Evolutionary conservation across 2,888 invertebrate genomes (phyloP).

Genomic region (Drymonia ruficornis): DNA sequence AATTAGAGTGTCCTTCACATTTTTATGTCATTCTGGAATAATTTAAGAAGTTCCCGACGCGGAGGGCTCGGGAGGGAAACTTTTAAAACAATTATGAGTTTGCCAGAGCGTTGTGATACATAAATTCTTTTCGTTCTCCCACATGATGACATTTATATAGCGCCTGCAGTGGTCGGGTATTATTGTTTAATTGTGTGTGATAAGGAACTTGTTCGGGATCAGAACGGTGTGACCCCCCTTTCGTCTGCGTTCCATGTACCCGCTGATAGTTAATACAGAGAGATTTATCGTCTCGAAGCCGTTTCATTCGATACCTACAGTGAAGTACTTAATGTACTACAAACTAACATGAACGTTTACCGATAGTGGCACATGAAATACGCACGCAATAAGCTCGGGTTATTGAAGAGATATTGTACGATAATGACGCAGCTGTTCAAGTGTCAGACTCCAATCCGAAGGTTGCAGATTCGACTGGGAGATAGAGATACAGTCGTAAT

Average conservation of each 20-base stretch:
- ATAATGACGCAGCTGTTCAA: not conserved
- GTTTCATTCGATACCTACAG: constrained; percentile 20
- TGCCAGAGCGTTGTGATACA: constrained; percentile 40
- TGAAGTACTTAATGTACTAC: constrained; percentile 6
- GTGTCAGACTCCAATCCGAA: not conserved
- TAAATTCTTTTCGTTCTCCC: constrained; percentile 32
- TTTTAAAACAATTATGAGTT: constrained; percentile 58
- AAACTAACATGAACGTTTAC: not conserved
- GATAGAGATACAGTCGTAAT: too few species aligned
- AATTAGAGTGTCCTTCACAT: constrained; percentile 71
- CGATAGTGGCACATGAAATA: constrained; percentile 1
- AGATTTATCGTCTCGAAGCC: constrained; percentile 48
- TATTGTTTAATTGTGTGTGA: constrained; percentile 34
- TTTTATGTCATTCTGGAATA: constrained; percentile 62
- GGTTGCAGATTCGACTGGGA: not conserved
- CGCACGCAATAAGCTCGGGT: not conserved
- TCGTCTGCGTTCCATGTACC: constrained; percentile 44
- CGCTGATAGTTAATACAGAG: constrained; percentile 49
- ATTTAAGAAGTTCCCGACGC: constrained; percentile 56
- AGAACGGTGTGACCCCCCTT: constrained; percentile 53
- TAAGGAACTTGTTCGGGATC: constrained; percentile 49
- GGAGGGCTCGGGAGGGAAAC: constrained; percentile 43
- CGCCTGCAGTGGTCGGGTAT: constrained; percentile 15
- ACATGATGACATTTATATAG: constrained; percentile 25
- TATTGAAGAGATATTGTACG: not conserved